Percentiles rank a stretch among this genome's conserved stretches.
phyloP scores from a whole-genome alignment of 2,113 vertebrate genomes.

The Corythaeola cristata region DNA sequence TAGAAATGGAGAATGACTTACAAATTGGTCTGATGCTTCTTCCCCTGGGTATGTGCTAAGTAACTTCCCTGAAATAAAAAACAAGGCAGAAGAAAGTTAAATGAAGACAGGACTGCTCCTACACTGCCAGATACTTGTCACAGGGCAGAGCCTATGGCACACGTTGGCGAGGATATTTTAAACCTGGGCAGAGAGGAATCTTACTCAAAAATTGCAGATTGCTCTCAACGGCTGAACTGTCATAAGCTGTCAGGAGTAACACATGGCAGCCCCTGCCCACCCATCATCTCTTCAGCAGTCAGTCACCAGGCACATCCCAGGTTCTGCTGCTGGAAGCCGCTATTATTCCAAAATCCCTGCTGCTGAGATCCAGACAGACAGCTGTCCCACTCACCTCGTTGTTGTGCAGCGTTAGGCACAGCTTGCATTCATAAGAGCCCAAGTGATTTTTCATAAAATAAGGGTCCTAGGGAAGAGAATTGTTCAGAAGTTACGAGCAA shows the following conservation, averaged over 20 bases:
- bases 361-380: neutral
- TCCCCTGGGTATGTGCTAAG: slow-evolving; percentile 96
- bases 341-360: neutral
- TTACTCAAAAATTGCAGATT: neutral
- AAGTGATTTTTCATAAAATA: slow-evolving; percentile 99
- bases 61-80: slow-evolving; percentile 87
- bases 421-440: slow-evolving; percentile 97
- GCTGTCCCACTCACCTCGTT: slow-evolving; percentile 84
- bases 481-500: neutral
- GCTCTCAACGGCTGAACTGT: neutral
- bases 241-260: neutral
- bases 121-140: neutral
- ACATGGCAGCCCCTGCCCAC: neutral
- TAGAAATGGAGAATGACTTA: slow-evolving; percentile 66
- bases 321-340: neutral
- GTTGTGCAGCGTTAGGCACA: slow-evolving; percentile 96
- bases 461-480: slow-evolving; percentile 79
- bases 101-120: neutral
- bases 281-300: neutral
- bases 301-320: neutral
- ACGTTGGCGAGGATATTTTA: neutral
- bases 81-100: neutral
- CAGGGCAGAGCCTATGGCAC: neutral
- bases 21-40: slow-evolving; percentile 99
- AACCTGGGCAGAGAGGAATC: neutral